Percentiles rank a stretch among this genome's conserved stretches.
Evolutionary conservation across 1,140 invertebrate species (phyloP).

Genomic region (Drosophila elegans): DNA sequence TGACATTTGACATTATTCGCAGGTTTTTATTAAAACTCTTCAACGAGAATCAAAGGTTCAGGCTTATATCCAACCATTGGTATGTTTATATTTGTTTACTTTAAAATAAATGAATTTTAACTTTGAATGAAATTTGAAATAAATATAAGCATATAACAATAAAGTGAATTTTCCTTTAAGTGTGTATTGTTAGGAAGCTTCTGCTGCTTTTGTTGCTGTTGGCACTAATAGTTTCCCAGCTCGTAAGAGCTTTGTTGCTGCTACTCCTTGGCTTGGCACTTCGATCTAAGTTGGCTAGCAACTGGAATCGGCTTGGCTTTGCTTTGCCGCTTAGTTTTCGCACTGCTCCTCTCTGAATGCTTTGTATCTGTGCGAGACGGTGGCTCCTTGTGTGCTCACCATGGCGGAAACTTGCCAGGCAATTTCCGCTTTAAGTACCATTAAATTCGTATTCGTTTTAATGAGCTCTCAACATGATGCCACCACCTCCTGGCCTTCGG

Average conservation of each 20-base stretch:
- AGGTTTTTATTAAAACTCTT: too few relatives aligned
- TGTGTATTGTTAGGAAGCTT: conserved; percentile 9
- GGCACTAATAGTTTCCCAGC: conserved; percentile 77
- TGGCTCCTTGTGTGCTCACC: conserved; percentile 59
- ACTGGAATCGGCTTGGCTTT: conserved; percentile 39
- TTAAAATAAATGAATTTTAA: too few relatives aligned
- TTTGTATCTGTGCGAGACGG: conserved; percentile 19
- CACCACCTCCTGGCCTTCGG: neutral
- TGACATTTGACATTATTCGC: too few relatives aligned
- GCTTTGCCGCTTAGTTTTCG: conserved; percentile 15
- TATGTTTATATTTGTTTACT: too few relatives aligned
- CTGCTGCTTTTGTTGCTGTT: conserved; percentile 33
- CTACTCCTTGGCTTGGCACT: conserved; percentile 40
- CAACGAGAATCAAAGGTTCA: too few relatives aligned
- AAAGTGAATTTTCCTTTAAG: conserved; percentile 5
- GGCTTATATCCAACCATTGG: too few relatives aligned
- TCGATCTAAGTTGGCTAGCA: conserved; percentile 61
- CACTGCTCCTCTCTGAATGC: conserved; percentile 17
- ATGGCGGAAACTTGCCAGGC: conserved; percentile 81
- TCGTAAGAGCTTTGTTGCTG: conserved; percentile 73
- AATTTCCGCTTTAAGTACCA: conserved; percentile 84
- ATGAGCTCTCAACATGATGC: conserved; percentile 84
- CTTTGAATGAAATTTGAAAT: too few relatives aligned
- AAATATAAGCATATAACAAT: too few relatives aligned
- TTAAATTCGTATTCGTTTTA: conserved; percentile 84